Evolutionary conservation across 2,888 invertebrate species (phyloP).

Genomic region (Aphrophora alni): DNA sequence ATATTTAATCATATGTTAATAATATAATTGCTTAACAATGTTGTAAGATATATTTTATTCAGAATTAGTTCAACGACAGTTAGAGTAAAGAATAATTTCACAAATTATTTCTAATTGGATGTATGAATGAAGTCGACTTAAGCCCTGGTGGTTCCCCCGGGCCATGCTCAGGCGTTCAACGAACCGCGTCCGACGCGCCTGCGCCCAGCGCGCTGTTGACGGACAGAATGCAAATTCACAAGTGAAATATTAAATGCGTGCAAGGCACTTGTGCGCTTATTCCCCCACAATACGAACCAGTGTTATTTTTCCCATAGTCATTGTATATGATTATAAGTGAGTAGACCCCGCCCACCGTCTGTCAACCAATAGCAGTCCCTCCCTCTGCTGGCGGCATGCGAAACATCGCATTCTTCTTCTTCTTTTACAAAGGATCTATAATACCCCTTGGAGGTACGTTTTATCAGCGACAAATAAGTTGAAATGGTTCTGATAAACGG

Average conservation of each 20-base stretch:
- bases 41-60: neutral
- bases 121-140: slow-evolving; percentile 19
- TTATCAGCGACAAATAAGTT: slow-evolving; percentile 7
- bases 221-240: slow-evolving; percentile 6
- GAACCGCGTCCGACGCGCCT: neutral
- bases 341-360: neutral
- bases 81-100: slow-evolving; percentile 18
- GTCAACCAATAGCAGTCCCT: slow-evolving; percentile 2
- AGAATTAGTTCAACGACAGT: neutral
- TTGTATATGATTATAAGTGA: slow-evolving; percentile 6
- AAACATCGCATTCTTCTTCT: neutral
- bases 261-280: neutral
- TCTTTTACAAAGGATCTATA: neutral
- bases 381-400: slow-evolving; percentile 1
- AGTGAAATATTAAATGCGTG: neutral
- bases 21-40: neutral
- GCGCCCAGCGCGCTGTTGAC: neutral
- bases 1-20: too few relatives aligned
- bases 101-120: slow-evolving; percentile 25
- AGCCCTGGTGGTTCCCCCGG: slow-evolving; percentile 18
- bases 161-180: slow-evolving; percentile 18
- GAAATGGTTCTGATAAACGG: neutral
- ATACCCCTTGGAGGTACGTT: neutral
- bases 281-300: slow-evolving; percentile 1
- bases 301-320: slow-evolving; percentile 9